A percentile compares a stretch with the other conserved stretches of the same genome.
These are phyloP conservation scores for Ceratotherium simum DNA, from an alignment of 2,113 vertebrate genomes.

Conservation along the genomic window DNA sequence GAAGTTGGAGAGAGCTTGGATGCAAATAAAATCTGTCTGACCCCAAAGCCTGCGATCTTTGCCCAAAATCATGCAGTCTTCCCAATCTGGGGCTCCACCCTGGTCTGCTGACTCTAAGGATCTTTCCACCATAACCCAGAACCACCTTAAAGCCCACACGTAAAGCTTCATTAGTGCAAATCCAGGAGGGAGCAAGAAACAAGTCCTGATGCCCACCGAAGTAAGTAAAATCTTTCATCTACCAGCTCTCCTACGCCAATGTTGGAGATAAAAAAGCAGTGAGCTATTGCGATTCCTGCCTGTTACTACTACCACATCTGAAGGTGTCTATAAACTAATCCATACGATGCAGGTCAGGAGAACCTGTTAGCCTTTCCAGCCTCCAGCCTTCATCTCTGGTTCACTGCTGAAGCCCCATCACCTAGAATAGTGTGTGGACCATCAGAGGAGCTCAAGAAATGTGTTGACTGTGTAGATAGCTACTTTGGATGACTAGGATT, in stretches of 20 bases:
- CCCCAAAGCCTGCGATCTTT: not conserved
- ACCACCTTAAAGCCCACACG: not conserved
- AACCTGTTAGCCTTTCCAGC: not conserved
- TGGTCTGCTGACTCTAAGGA: not conserved
- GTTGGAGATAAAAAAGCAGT: not conserved
- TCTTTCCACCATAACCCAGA: not conserved
- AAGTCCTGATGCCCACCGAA: not conserved
- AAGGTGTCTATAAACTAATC: not conserved
- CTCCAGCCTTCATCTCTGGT: not conserved
- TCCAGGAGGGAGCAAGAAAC: not conserved
- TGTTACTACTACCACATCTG: not conserved
- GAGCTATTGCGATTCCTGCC: not conserved
- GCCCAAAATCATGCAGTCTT: not conserved
- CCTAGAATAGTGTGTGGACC: not conserved
- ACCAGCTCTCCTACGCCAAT: not conserved
- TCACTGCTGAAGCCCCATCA: not conserved
- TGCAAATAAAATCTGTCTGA: not conserved
- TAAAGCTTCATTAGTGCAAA: not conserved
- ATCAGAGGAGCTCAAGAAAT: conserved; percentile 7
- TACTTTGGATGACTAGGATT: not conserved
- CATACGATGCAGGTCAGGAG: not conserved
- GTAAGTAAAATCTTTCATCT: not conserved
- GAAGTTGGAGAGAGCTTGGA: not conserved
- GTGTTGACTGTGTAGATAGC: not conserved
- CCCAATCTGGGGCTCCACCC: not conserved